Base-by-base conservation (phyloP, 2,888 invertebrate species). In the Halictus quadricinctus region DNA sequence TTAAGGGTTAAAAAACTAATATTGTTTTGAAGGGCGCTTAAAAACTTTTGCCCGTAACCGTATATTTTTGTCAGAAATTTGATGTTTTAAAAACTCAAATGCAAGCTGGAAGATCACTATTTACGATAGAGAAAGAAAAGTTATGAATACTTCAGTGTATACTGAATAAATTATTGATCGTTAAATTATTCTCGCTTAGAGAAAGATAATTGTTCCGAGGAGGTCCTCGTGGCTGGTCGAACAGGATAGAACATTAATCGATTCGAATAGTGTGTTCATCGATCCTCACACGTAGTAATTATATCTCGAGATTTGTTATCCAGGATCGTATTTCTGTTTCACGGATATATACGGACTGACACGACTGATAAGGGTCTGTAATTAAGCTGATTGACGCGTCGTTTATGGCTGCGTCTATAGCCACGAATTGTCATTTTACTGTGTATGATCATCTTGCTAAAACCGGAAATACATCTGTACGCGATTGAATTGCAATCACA, bases 361-460 rank as follows among this genome's bases (percentile, higher is more conserved):
- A 70, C 64, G 58, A 25, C 73, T 79, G 87, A 86, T 87, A 86
- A 86, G 80, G 75, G 48, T 12, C 54, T 60, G 72, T 66, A 83
- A 86, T 87, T 87, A 83, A 80, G 25, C 75, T 87, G 86, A 87
- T 83, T 80, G 83, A 87, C 80, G 78, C 78, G 54, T 75, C 74
- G 76, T 86, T 85, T 86, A 74, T 79, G 79, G 54, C 50, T 43
- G 18, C n/a, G 64, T 29, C 54, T 73, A 73, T 72, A 36, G n/a
- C 66, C 29, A 46, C 21, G 50, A 73, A 83, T 77, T 74, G 84
- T 74, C 83, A 25, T 79, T 75, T 84, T 54, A 54, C 54, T 74
- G 75, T 74, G 72, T 54, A 69, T 29, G 66, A 36, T 50, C 25
- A 48, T 48, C 48, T 48, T 72, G n/a, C 18, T 6, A 15, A 1